Base-by-base conservation (phyloP, 92 coral and sea anemone genomes). In the Anthopleura xanthogrammica region DNA sequence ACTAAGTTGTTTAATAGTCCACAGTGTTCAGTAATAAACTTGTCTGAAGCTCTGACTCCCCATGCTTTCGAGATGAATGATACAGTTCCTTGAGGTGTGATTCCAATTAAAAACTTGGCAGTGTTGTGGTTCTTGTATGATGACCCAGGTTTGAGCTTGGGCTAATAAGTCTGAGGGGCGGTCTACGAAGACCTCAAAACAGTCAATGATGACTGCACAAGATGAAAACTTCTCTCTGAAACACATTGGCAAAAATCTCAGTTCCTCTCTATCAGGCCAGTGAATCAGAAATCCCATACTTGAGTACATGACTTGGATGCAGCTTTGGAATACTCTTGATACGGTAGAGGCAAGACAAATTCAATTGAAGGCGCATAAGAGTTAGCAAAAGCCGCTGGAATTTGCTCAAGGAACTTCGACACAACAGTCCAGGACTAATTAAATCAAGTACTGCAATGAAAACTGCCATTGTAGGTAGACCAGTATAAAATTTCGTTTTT, bases 111-210 rank as follows among this genome's bases (percentile, higher is more conserved):
- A 66, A 79, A 62, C 54, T 85, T 85, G 23, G 80, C 84, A 29
- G 86, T 77, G 36, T 89, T 82, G 52, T 81, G 84, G 64, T 89
- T 84, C 57, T 81, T 85, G 78, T 85, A 82, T 8, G 92, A 89
- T 5, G 92, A 89, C 36, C 82, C 87, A 89, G 48, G 90, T 89
- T 46, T 89, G 92, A n/a, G 90, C 92, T 70, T 85, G 84, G 23
- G 90, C 88, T 14, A 89, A 80, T 60, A 89, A 54, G 64, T 75
- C 70, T 48, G 92, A 85, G 40, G 89, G 87, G 36, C 84, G 71
- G 72, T 91, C 92, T 50, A 89, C 83, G 75, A 91, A 91, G 14
- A 91, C 86, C 83, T 91, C 92, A 78, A 91, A 91, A 79, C 94
- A 91, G 70, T 91, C 92, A 85, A 91, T 82, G 57, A 91, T 89